These are phyloP conservation scores for Cydia splendana DNA, from an alignment of 1,140 invertebrate species.

Conservation along the genomic window DNA sequence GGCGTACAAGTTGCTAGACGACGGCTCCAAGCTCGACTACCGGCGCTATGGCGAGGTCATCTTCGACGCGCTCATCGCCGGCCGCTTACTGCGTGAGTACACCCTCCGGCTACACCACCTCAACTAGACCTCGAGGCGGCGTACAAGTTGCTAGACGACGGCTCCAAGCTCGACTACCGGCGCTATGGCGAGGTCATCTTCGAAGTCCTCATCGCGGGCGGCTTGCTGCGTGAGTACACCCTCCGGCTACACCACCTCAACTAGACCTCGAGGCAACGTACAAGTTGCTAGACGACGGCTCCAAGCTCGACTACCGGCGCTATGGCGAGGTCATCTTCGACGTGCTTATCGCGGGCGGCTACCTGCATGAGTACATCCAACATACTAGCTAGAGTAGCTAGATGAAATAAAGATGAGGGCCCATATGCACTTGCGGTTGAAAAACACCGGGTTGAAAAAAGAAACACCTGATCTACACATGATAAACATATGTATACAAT, in stretches of 20 bases:
- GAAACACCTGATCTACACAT: no score
- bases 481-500: no score
- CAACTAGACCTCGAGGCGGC: constrained; percentile 90
- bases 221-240: constrained; percentile 84
- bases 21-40: constrained; percentile 97
- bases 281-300: constrained; percentile 97
- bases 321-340: constrained; percentile 99
- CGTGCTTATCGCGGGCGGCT: constrained; percentile 97
- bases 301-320: constrained; percentile 97
- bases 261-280: constrained; percentile 94
- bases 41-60: constrained; percentile 98
- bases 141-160: constrained; percentile 95
- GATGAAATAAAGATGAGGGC: no score
- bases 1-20: constrained; percentile 96
- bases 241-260: not conserved
- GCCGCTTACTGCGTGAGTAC: constrained; percentile 88
- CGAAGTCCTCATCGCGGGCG: constrained; percentile 98
- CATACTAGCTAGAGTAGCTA: not conserved
- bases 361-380: constrained; percentile 81
- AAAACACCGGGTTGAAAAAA: no score
- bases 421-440: no score
- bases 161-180: constrained; percentile 97
- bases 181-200: constrained; percentile 98
- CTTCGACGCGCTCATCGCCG: constrained; percentile 98
- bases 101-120: not conserved